Percentiles rank a stretch among this genome's conserved stretches.
phyloP scores from a whole-genome alignment of 2,888 invertebrate species.

The Silvanus unidentatus region DNA sequence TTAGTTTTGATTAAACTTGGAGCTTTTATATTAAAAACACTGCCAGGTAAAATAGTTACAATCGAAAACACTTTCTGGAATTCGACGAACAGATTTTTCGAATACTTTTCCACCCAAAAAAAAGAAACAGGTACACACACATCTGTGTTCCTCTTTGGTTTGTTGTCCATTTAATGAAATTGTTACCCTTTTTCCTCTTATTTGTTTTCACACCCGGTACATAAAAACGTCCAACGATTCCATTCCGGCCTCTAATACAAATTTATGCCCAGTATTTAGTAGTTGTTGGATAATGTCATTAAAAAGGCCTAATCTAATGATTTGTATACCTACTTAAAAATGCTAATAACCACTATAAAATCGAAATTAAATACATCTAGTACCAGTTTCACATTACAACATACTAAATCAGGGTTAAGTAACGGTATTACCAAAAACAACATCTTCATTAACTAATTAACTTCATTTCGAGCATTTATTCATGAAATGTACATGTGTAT shows the following conservation, averaged over 20 bases:
- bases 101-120: constrained; percentile 31
- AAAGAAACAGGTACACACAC: constrained; percentile 39
- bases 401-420: no score
- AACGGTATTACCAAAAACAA: no score
- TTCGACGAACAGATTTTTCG: constrained; percentile 40
- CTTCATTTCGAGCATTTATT: no score
- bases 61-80: constrained; percentile 32
- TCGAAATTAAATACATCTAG: constrained; percentile 11
- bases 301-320: constrained; percentile 1
- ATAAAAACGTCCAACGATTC: no score
- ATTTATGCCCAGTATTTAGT: no score
- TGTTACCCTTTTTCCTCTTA: constrained; percentile 20
- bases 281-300: no score
- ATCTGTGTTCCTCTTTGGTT: no score
- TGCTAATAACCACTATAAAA: constrained; percentile 14
- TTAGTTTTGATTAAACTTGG: constrained; percentile 32
- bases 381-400: no score
- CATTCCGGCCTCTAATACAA: no score
- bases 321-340: not conserved
- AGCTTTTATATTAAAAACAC: no score
- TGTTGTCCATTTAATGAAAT: constrained; percentile 34
- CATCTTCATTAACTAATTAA: no score
- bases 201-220: not conserved
- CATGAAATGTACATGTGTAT: no score
- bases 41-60: constrained; percentile 22